These are phyloP conservation scores for Drosophila nigricruria DNA, from an alignment of 2,888 invertebrate species.

Conservation along the genomic window DNA sequence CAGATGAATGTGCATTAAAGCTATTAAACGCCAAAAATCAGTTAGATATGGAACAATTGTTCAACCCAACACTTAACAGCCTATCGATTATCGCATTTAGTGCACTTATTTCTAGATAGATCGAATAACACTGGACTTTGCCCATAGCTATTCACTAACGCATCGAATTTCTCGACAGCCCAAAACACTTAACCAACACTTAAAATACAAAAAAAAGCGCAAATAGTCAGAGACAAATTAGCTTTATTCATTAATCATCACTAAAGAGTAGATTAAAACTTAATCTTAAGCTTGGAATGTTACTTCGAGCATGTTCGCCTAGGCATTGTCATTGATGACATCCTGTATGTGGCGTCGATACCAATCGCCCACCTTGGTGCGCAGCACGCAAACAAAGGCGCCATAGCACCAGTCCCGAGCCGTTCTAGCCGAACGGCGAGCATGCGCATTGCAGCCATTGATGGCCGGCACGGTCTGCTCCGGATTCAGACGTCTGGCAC, in stretches of 20 bases:
- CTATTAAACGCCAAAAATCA: neutral
- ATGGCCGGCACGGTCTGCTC: conserved; percentile 33
- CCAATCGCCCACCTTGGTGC: conserved; percentile 48
- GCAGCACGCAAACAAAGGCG: conserved; percentile 40
- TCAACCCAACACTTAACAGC: neutral
- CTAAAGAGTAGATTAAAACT: too few species aligned
- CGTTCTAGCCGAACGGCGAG: neutral
- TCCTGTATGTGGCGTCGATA: conserved; percentile 45
- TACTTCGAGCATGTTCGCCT: too few species aligned
- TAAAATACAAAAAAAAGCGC: neutral
- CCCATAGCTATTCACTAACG: too few species aligned
- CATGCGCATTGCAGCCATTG: conserved; percentile 27
- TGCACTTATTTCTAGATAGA: neutral
- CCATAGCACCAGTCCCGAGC: conserved; percentile 30
- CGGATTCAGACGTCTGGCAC: conserved; percentile 24
- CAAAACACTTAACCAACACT: neutral
- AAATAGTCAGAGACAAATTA: too few species aligned
- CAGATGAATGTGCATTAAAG: conserved; percentile 13
- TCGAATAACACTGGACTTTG: conserved; percentile 1
- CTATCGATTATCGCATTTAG: conserved; percentile 21
- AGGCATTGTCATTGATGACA: conserved; percentile 45
- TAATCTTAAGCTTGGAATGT: too few species aligned
- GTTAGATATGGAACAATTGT: conserved; percentile 5
- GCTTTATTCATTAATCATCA: neutral
- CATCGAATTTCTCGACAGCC: too few species aligned